Conservation (phyloP, 2,888 invertebrate species). For the Agrilus cyanescens region DNA sequence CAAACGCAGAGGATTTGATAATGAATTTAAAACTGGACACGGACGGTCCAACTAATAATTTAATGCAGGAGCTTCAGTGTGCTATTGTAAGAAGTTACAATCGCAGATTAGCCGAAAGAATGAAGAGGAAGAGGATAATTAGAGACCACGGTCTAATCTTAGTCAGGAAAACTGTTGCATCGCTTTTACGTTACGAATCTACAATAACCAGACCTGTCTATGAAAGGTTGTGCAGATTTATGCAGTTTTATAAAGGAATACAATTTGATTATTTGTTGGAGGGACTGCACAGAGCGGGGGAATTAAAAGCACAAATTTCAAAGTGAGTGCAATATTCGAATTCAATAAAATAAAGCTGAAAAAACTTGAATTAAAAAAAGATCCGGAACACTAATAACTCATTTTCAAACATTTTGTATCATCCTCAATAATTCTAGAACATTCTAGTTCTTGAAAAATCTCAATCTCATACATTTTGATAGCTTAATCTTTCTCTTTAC, state of each 20-base stretch:
- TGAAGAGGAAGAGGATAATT: slow-evolving; percentile 59
- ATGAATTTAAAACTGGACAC: slow-evolving; percentile 30
- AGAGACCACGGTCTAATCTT: slow-evolving; percentile 69
- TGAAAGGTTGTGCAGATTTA: slow-evolving; percentile 56
- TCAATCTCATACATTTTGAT: background rate
- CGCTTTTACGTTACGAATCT: slow-evolving; percentile 56
- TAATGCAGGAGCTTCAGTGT: slow-evolving; percentile 53
- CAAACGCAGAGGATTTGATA: slow-evolving; percentile 64
- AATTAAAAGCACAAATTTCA: slow-evolving; percentile 49
- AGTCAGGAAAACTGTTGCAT: slow-evolving; percentile 54
- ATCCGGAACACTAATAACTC: no score
- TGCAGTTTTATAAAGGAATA: slow-evolving; percentile 61
- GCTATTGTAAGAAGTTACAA: slow-evolving; percentile 65
- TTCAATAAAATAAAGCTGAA: background rate
- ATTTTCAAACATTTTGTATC: background rate
- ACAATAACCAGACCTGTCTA: slow-evolving; percentile 45
- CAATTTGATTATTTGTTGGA: slow-evolving; percentile 70
- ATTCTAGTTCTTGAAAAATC: background rate
- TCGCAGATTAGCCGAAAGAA: slow-evolving; percentile 60
- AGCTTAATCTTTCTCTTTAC: background rate
- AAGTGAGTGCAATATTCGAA: slow-evolving; percentile 28
- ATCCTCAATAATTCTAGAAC: no score
- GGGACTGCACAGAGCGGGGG: slow-evolving; percentile 57
- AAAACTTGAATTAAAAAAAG: no score
- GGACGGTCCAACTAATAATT: slow-evolving; percentile 39